A percentile compares a stretch with the other conserved stretches of the same genome.
These are phyloP conservation scores for Chiloscyllium plagiosum DNA, from an alignment of 2,113 vertebrate species.

Conservation along the genomic window DNA sequence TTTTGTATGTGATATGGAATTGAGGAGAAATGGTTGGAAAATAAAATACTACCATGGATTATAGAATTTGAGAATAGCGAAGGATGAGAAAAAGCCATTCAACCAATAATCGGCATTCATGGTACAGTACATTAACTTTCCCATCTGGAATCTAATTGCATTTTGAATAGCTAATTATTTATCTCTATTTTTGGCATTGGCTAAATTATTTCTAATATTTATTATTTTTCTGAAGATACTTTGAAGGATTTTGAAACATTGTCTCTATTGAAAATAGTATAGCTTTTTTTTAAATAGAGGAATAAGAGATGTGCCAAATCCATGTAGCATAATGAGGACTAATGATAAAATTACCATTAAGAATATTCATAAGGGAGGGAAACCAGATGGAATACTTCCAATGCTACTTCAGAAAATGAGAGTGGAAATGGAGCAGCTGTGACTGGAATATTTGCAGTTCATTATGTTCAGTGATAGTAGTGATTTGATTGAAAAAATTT, in stretches of 20 bases:
- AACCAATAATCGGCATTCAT: not conserved
- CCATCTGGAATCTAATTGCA: not conserved
- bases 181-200: too few species aligned
- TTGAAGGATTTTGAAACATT: not conserved
- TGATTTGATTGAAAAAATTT: not conserved
- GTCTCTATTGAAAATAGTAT: not conserved
- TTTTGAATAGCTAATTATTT: not conserved
- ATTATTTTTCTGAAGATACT: not conserved
- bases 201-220: not conserved
- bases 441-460: not conserved
- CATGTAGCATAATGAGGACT: slow-evolving; percentile 1
- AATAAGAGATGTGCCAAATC: not conserved
- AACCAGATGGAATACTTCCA: not conserved
- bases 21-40: not conserved
- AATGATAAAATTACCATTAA: slow-evolving; percentile 4
- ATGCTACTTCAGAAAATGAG: not conserved
- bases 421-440: not conserved
- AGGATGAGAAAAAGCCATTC: not conserved
- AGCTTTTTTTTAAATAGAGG: not conserved
- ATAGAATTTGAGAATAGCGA: not conserved
- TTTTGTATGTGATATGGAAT: not conserved
- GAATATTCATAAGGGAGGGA: not conserved
- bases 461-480: not conserved
- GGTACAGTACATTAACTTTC: not conserved
- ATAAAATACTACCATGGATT: not conserved